A percentile compares a stretch with the other conserved stretches of the same genome.
These are phyloP conservation scores for Orius insidiosus DNA, from an alignment of 1,140 invertebrate species.

Conservation along the genomic window DNA sequence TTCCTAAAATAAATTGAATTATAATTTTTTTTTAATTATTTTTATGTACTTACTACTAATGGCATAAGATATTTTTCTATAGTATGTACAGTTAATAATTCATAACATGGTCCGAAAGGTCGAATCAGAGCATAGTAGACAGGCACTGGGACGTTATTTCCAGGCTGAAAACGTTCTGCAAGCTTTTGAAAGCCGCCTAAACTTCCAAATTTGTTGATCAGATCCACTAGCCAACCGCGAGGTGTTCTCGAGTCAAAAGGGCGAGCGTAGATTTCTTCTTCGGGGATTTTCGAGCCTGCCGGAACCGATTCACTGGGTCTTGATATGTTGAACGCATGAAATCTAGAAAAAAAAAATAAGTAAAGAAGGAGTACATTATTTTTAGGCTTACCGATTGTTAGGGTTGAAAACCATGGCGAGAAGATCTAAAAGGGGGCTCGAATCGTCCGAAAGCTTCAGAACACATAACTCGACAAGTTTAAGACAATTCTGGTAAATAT, in stretches of 20 bases:
- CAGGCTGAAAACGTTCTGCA: conserved; percentile 66
- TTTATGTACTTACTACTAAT: conserved; percentile 62
- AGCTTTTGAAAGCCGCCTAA: conserved; percentile 77
- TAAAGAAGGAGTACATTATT: neutral
- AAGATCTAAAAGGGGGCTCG: conserved; percentile 81
- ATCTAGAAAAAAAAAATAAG: conserved; percentile 35
- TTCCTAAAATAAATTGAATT: conserved; percentile 38
- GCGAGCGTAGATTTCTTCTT: conserved; percentile 66
- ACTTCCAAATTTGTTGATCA: conserved; percentile 85
- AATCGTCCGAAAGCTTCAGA: conserved; percentile 76
- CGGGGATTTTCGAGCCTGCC: conserved; percentile 36
- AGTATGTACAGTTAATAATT: conserved; percentile 75
- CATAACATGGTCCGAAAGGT: conserved; percentile 84
- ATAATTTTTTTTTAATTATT: neutral
- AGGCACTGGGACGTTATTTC: conserved; percentile 52
- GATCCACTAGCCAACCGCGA: conserved; percentile 86
- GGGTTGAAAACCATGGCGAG: conserved; percentile 87
- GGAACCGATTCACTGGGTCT: conserved; percentile 64
- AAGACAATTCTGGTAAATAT: conserved; percentile 84
- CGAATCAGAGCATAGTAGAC: conserved; percentile 69
- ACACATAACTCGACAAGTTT: conserved; percentile 84
- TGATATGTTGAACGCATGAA: conserved; percentile 81
- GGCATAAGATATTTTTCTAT: conserved; percentile 87
- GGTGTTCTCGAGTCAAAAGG: conserved; percentile 55
- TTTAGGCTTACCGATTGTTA: conserved; percentile 56